Conservation (phyloP, 2,113 vertebrate genomes). For the cattle (Bos taurus) region DNA sequence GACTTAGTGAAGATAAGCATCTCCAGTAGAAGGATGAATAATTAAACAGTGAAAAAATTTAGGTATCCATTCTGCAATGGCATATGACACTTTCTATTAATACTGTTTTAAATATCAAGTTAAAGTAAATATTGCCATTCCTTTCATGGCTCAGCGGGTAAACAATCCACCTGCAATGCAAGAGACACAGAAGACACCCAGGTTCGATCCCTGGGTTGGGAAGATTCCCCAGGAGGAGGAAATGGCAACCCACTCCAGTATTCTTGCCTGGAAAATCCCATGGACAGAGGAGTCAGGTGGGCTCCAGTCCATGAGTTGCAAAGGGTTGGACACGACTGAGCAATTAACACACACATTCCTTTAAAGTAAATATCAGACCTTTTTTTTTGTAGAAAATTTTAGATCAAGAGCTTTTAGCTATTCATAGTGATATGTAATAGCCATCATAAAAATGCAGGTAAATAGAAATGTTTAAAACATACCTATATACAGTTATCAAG, state of each 20-base stretch:
- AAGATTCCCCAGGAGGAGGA: neutral
- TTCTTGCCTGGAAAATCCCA: neutral
- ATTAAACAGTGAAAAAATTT: conserved; percentile 6
- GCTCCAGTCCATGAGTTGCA: neutral
- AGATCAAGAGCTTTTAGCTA: neutral
- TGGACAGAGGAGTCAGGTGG: neutral
- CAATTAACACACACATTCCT: neutral
- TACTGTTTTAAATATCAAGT: neutral
- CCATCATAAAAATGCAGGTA: neutral
- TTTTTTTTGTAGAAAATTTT: conserved; percentile 28
- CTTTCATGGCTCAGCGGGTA: neutral
- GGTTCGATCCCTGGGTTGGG: neutral
- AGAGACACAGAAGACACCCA: neutral
- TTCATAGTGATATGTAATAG: neutral
- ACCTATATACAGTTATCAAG: neutral
- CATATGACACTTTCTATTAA: neutral
- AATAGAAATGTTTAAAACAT: neutral
- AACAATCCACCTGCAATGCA: neutral
- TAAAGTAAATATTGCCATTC: neutral
- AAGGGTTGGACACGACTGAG: neutral
- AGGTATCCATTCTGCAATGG: neutral
- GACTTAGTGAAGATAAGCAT: neutral
- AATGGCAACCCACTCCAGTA: neutral
- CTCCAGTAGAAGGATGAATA: conserved; percentile 18
- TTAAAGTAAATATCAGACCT: conserved; percentile 1